Evolutionary conservation across 2,113 vertebrate genomes (phyloP), one percentile per base, ranked within the genome.

Genomic region (Corydoras sp.): DNA sequence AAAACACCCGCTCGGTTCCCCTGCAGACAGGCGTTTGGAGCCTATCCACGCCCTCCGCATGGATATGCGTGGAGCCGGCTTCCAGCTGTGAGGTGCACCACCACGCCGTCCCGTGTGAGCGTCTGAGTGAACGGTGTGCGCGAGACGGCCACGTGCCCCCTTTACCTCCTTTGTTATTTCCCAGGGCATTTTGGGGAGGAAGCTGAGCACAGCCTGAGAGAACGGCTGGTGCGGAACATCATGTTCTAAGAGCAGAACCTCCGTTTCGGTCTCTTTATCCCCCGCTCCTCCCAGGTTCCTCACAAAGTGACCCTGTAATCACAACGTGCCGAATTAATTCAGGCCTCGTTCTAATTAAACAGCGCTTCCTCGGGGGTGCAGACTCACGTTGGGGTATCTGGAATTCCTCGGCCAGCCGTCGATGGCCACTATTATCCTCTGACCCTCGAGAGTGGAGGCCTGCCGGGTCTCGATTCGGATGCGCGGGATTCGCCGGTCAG

Each of bases 401-500:
- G 97, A 98, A 86, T 93, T 88, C 86, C 87, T 95, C 32, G 95
- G 95, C 97, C 96, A 99, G 24, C 95, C 96, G 0, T 99, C 96
- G 66, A 98, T 91, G 73, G 95, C 91, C 81, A 99, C 96, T 81
- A 99, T 93, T 81, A 99, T 98, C 85, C 95, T 94, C 71, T 93
- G 93, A 55, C 94, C 95, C 60, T 90, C 91, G 79, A 99, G 81
- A 0, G 84, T 72, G 59, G 93, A 83, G 2, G 96, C 86, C 77
- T 98, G 96, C 5, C 96, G 93, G 0, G 97, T 99, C 88, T 98
- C 95, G 73, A 98, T 96, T 29, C 95, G 93, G 85, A 99, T 94
- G 58, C 94, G 92, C 81, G 96, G 97, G 69, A 99, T 92, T 71
- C 92, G 90, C 5, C 92, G 91, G 83, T 98, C 97, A 71, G 97